Evolutionary conservation across 37 sponge, comb jelly and placozoan species (phyloP), one percentile per base, ranked within the genome.

Genomic region (Agelas oroides): DNA sequence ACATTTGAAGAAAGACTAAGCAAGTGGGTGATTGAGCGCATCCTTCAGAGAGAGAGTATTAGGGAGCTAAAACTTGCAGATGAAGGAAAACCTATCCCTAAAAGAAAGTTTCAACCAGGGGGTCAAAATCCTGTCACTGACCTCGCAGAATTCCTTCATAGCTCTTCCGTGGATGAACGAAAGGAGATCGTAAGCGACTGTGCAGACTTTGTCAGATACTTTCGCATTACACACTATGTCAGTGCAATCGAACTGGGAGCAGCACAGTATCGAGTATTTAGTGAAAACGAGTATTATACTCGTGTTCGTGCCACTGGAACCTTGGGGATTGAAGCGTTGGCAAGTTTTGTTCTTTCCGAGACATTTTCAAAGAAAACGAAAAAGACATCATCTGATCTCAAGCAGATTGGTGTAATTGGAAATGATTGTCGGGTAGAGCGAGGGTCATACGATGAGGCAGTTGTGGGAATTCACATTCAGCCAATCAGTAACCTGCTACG

Each of bases 201-300:
- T 64, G 17, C 53, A 2, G 70, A 82, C 0, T 91, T 91, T 77
- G 83, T 91, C 5, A 6, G 39, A 0, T 35, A 57, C 58, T 83
- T 87, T 27, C 66, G 82, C 62, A 77, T 91, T 67, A 91, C 92
- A 15, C 92, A 91, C 71, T 91, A 87, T 38, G 92, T 91, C 40
- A 70, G 74, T 36, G 32, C 83, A 13, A 66, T 91, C 14, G 79
- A 83, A 5, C 72, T 91, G 23, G 92, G 92, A 18, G 92, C 92
- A 37, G 34, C 78, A 16, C 70, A 91, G 67, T 91, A 83, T 65
- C 41, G 68, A 27, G 84, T 87, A 1, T 41, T 87, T 16, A 85
- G 78, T 53, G 83, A 87, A 65, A 55, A 64, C 6, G 92, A 91
- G 61, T 86, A 83, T 54, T 79, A 69, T 11, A 32, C 59, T 19